Percentiles rank a stretch among this genome's conserved stretches.
Conservation (phyloP, 2,113 vertebrate species). For the Gopherus evgoodei region DNA sequence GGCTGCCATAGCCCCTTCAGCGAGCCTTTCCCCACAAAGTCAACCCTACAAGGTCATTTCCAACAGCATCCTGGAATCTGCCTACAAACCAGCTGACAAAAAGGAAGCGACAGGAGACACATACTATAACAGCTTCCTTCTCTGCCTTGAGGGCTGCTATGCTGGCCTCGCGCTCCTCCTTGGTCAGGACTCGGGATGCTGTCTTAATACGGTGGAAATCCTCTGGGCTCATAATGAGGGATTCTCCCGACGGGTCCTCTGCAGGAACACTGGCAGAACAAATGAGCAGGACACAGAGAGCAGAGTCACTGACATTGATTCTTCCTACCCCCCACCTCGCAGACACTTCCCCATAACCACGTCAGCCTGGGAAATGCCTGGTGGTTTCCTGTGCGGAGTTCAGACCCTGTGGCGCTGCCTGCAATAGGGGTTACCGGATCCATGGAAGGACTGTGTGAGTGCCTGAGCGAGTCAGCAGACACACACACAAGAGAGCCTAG, state of each 20-base stretch:
- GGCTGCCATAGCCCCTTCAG: background rate
- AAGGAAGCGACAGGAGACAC: background rate
- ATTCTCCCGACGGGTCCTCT: constrained; percentile 78
- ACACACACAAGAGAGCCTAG: background rate
- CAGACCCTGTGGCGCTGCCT: background rate
- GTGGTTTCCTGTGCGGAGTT: rapidly evolving
- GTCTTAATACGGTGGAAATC: constrained; percentile 81
- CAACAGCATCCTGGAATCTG: rapidly evolving
- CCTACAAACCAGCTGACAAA: background rate
- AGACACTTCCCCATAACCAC: rapidly evolving
- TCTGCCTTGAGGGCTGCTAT: constrained; percentile 70
- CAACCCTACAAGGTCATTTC: background rate
- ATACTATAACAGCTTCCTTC: constrained; percentile 77
- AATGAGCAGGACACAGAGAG: background rate
- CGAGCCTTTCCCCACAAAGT: rapidly evolving
- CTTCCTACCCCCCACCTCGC: rapidly evolving
- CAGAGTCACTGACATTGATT: rapidly evolving
- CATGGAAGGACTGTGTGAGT: rapidly evolving
- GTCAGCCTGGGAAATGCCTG: background rate
- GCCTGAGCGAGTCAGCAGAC: background rate
- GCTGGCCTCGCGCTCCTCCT: constrained; percentile 75
- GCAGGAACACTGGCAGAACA: constrained; percentile 77
- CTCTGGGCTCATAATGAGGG: constrained; percentile 77
- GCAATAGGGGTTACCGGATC: background rate
- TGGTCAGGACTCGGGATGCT: constrained; percentile 67